Evolutionary conservation across 2,797 vertebrate genomes (phyloP).

Genomic region (Sebastes vulpes): DNA sequence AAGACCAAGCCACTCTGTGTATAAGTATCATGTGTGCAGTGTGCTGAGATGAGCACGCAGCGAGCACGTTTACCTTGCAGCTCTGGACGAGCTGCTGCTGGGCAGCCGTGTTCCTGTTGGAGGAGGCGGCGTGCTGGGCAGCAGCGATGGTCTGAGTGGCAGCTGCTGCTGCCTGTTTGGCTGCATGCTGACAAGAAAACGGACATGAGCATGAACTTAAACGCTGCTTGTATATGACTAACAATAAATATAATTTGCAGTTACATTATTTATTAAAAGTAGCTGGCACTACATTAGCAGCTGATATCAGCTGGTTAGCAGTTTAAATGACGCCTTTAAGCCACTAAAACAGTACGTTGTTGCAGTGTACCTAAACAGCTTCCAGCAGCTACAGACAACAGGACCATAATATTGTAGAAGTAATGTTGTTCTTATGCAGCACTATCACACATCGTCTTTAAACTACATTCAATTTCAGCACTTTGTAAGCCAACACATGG

Average conservation of each 20-base stretch:
- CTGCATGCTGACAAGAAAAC: conserved; percentile 88
- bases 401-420: too few relatives aligned
- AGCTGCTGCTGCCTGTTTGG: conserved; percentile 95
- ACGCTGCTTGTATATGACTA: not conserved
- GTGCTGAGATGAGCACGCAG: not conserved
- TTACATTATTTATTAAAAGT: not conserved
- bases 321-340: too few relatives aligned
- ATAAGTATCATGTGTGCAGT: not conserved
- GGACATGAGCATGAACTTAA: not conserved
- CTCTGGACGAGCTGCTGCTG: conserved; percentile 97
- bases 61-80: conserved; percentile 89
- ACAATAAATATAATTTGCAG: not conserved
- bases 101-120: conserved; percentile 93
- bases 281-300: not conserved
- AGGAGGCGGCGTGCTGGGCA: conserved; percentile 91
- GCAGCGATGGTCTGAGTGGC: conserved; percentile 97
- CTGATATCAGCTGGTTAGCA: not conserved
- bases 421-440: too few relatives aligned
- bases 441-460: too few relatives aligned
- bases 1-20: not conserved
- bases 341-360: too few relatives aligned
- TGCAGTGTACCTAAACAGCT: too few relatives aligned
- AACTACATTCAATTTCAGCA: too few relatives aligned
- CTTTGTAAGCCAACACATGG: too few relatives aligned
- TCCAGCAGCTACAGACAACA: too few relatives aligned